These are phyloP conservation scores for Eubasilissa regina DNA, from an alignment of 1,140 invertebrate species.

Conservation along the genomic window DNA sequence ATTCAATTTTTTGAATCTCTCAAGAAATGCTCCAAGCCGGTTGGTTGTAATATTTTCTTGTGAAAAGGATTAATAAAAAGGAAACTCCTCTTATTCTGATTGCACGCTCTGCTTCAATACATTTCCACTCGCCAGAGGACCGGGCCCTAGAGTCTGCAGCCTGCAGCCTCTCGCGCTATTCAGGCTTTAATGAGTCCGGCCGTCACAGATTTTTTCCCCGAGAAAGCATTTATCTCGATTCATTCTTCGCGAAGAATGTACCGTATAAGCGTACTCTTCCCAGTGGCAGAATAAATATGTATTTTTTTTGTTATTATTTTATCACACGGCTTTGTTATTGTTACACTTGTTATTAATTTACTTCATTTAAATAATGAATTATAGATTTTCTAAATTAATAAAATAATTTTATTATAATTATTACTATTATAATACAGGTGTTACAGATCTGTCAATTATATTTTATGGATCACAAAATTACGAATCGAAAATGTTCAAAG, in stretches of 20 bases:
- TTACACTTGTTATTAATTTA: too few relatives aligned
- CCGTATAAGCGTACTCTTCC: background rate
- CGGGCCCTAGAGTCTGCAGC: background rate
- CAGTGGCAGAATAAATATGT: background rate
- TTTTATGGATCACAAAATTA: too few relatives aligned
- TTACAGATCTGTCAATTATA: too few relatives aligned
- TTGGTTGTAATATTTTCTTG: background rate
- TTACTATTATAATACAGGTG: too few relatives aligned
- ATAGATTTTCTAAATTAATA: too few relatives aligned
- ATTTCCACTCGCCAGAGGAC: background rate
- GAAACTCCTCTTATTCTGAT: slow-evolving; percentile 3
- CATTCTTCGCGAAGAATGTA: slow-evolving; percentile 20
- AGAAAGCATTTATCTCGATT: slow-evolving; percentile 45
- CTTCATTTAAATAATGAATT: too few relatives aligned
- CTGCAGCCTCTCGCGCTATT: slow-evolving; percentile 8
- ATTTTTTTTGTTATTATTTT: background rate
- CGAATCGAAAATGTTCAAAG: too few relatives aligned
- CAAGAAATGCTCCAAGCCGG: too few relatives aligned
- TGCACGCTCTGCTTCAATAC: background rate
- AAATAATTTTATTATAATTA: too few relatives aligned
- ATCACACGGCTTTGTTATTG: too few relatives aligned
- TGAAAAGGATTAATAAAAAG: slow-evolving; percentile 5
- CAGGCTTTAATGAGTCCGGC: slow-evolving; percentile 46
- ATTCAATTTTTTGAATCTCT: too few relatives aligned
- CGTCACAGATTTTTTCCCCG: slow-evolving; percentile 33